phyloP scores from a whole-genome alignment of 2,888 invertebrate genomes.

The Morpho helenor region DNA sequence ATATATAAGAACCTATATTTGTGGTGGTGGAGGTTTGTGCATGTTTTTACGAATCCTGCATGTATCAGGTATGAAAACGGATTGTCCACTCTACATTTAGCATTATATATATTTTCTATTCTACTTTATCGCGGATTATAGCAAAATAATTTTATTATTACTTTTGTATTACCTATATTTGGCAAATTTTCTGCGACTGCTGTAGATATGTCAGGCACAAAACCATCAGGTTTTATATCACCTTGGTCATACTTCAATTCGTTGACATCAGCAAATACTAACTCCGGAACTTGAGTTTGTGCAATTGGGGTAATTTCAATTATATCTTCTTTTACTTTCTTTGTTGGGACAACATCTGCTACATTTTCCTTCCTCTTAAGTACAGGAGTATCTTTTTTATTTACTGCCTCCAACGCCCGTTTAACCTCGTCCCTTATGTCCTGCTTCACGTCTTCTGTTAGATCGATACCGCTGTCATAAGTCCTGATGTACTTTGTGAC shows the following conservation, averaged over 20 bases:
- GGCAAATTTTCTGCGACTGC: no score
- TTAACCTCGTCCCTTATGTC: constrained; percentile 48
- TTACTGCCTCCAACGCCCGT: constrained; percentile 36
- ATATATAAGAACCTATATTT: no score
- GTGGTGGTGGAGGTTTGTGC: neutral
- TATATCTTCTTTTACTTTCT: constrained; percentile 21
- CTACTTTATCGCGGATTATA: neutral
- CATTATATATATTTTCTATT: no score
- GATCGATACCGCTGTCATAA: constrained; percentile 47
- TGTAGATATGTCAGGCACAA: no score
- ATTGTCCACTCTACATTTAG: no score
- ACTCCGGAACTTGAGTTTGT: constrained; percentile 34
- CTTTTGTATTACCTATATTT: no score
- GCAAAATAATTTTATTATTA: neutral
- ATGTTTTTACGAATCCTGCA: neutral
- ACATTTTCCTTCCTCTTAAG: constrained; percentile 1
- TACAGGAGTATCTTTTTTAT: constrained; percentile 26
- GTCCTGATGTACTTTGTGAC: constrained; percentile 57
- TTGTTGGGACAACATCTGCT: constrained; percentile 11
- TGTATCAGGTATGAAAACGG: neutral
- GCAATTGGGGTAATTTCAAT: constrained; percentile 8
- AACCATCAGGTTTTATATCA: constrained; percentile 42
- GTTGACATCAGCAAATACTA: constrained; percentile 61
- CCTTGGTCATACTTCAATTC: constrained; percentile 37
- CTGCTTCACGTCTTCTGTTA: constrained; percentile 51